phyloP scores from a whole-genome alignment of 2,113 vertebrate species.

The Notothenia coriiceps region DNA sequence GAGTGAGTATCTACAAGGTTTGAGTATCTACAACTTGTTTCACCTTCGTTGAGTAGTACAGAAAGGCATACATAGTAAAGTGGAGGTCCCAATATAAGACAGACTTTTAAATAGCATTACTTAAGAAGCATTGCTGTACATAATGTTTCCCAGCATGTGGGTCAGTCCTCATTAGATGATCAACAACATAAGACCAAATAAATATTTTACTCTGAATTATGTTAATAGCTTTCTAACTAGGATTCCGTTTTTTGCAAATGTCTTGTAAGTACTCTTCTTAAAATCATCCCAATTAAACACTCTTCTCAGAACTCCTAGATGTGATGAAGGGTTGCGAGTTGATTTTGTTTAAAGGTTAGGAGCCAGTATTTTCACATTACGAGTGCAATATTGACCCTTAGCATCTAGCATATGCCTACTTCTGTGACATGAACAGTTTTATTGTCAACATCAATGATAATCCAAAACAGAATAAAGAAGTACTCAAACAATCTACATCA shows the following conservation, averaged over 20 bases:
- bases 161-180: not conserved
- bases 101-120: not conserved
- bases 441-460: not conserved
- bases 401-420: not conserved
- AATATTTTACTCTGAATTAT: too few relatives aligned
- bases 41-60: too few relatives aligned
- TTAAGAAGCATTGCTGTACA: conserved; percentile 1
- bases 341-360: not conserved
- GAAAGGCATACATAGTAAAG: not conserved
- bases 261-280: too few relatives aligned
- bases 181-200: not conserved
- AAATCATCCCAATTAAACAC: not conserved
- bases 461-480: not conserved
- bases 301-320: not conserved
- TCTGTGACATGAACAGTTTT: not conserved
- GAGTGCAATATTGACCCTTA: not conserved
- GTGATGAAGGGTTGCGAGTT: not conserved
- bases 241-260: too few relatives aligned
- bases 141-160: not conserved
- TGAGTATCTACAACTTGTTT: too few relatives aligned
- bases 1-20: not conserved
- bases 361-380: not conserved
- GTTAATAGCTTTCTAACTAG: too few relatives aligned
- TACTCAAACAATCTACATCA: not conserved
- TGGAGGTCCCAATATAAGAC: not conserved